These are phyloP conservation scores for Aphodius sticticus DNA, from an alignment of 2,888 invertebrate species.

Conservation along the genomic window DNA sequence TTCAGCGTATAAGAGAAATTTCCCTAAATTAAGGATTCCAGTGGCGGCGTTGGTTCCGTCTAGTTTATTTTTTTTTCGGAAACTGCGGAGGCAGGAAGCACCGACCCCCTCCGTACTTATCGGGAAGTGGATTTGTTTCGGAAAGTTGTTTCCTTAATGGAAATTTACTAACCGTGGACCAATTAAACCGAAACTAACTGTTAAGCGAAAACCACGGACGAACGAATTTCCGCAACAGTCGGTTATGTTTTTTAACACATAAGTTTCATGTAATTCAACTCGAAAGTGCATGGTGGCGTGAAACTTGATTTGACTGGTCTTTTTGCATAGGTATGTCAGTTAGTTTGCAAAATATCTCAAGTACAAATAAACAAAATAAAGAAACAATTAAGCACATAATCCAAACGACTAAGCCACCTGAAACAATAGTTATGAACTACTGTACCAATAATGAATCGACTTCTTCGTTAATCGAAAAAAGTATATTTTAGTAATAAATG, in stretches of 20 bases:
- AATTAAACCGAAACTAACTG: background rate
- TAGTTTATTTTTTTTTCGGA: background rate
- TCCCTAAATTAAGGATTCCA: background rate
- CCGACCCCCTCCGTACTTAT: background rate
- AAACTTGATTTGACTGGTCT: background rate
- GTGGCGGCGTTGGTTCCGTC: background rate
- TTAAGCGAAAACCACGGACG: background rate
- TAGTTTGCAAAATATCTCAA: no score
- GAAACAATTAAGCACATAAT: no score
- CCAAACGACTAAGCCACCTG: no score
- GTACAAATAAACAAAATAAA: no score
- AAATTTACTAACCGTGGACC: background rate
- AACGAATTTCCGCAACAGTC: background rate
- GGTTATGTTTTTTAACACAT: background rate
- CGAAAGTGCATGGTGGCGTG: background rate
- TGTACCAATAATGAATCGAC: no score
- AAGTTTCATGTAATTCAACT: background rate
- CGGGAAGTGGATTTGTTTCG: constrained; percentile 4
- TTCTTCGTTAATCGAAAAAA: no score
- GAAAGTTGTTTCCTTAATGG: constrained; percentile 4
- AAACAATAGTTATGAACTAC: no score
- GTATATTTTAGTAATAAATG: no score
- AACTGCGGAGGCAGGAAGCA: background rate
- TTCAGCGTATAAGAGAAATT: background rate
- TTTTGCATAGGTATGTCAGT: background rate